These are phyloP conservation scores for Neomonachus schauinslandi DNA, from an alignment of 2,113 vertebrate species.

Conservation along the genomic window DNA sequence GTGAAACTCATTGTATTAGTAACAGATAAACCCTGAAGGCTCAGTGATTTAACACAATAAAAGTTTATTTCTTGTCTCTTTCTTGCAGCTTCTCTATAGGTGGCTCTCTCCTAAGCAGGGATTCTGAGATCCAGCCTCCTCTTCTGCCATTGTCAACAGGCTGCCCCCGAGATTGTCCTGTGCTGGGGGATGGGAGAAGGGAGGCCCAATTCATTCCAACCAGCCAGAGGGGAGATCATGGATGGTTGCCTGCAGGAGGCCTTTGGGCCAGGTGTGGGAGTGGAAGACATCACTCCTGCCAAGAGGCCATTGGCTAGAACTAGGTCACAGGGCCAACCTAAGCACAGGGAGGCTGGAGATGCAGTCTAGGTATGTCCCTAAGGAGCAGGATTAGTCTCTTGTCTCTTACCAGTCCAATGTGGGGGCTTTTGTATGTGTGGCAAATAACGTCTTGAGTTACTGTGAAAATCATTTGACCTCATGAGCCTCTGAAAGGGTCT, in stretches of 20 bases:
- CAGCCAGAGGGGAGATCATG: not conserved
- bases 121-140: not conserved
- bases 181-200: no score
- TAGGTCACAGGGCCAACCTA: not conserved
- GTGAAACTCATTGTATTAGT: conserved; percentile 46
- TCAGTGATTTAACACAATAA: conserved; percentile 67
- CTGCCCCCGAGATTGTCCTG: not conserved
- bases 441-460: not conserved
- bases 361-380: not conserved
- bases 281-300: not conserved
- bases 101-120: not conserved
- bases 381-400: not conserved
- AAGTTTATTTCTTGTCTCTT: conserved; percentile 49
- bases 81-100: not conserved
- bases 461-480: not conserved
- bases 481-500: not conserved
- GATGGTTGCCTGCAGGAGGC: not conserved
- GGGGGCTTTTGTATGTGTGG: not conserved
- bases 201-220: not conserved
- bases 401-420: not conserved
- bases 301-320: not conserved
- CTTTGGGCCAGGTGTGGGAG: not conserved
- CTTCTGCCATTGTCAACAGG: not conserved
- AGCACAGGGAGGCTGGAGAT: not conserved
- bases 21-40: conserved; percentile 63